These are phyloP conservation scores for Agrenia bidenticulata DNA, from an alignment of 2,888 invertebrate genomes.

Conservation along the genomic window DNA sequence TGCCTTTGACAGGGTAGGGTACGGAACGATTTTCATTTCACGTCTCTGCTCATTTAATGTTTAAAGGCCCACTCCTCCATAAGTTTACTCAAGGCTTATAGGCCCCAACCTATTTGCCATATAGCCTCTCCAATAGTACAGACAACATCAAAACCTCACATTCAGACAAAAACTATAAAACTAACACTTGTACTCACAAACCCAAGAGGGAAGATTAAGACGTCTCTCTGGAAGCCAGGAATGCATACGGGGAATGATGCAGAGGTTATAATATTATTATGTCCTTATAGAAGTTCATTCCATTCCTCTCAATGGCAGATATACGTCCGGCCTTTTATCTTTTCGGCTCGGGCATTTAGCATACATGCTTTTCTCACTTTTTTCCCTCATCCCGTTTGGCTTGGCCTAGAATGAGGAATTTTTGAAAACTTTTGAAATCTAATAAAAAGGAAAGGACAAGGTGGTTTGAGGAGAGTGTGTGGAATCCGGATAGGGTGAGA, in stretches of 20 bases:
- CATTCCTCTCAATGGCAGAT: constrained; percentile 4
- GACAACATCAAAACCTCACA: too few species aligned
- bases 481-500: neutral
- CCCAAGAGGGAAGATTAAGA: too few species aligned
- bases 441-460: constrained; percentile 7
- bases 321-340: constrained; percentile 8
- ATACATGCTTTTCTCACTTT: constrained; percentile 10
- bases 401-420: neutral
- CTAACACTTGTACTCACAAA: too few species aligned
- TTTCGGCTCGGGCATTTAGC: constrained; percentile 11
- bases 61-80: too few species aligned
- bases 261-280: neutral
- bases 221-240: too few species aligned
- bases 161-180: too few species aligned
- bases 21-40: neutral
- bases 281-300: neutral
- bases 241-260: too few species aligned
- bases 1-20: neutral
- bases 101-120: too few species aligned
- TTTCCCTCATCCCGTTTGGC: neutral
- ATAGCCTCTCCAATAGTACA: too few species aligned
- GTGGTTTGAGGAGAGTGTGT: neutral
- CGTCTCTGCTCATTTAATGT: neutral
- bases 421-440: constrained; percentile 10
- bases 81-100: too few species aligned